These are phyloP conservation scores for Melitaea cinxia DNA, from an alignment of 1,140 invertebrate genomes.

Conservation along the genomic window DNA sequence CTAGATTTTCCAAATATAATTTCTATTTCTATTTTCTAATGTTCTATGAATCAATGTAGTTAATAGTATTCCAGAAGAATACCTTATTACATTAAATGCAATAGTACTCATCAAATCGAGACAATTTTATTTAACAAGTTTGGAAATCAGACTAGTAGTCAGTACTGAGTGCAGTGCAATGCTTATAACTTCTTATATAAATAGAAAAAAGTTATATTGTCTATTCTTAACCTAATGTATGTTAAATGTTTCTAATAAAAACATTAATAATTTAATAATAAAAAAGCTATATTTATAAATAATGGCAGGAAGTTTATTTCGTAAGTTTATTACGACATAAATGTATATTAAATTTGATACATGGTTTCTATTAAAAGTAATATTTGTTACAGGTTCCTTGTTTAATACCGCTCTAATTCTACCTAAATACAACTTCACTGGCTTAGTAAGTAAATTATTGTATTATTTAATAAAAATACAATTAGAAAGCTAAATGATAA, in stretches of 20 bases:
- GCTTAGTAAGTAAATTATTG: slow-evolving; percentile 54
- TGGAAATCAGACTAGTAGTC: no score
- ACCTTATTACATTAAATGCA: no score
- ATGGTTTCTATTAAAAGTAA: slow-evolving; percentile 1
- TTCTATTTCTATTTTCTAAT: no score
- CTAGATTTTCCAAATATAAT: no score
- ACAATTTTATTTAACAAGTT: no score
- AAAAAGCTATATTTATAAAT: slow-evolving; percentile 1
- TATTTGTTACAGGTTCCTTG: slow-evolving; percentile 60
- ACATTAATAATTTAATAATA: background rate
- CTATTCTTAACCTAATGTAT: slow-evolving; percentile 44
- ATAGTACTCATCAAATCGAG: no score
- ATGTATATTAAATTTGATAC: background rate
- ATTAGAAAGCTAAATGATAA: background rate
- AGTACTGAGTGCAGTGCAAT: no score
- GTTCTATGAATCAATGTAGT: no score
- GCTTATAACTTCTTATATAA: no score
- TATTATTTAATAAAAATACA: background rate
- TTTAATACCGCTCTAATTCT: slow-evolving; percentile 50
- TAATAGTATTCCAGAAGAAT: no score
- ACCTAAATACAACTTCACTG: slow-evolving; percentile 48
- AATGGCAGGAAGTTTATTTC: slow-evolving; percentile 64
- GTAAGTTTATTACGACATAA: slow-evolving; percentile 45
- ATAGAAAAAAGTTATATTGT: slow-evolving; percentile 8
- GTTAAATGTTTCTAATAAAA: background rate